Conservation (phyloP, 2,113 vertebrate genomes). For the Columba livia region DNA sequence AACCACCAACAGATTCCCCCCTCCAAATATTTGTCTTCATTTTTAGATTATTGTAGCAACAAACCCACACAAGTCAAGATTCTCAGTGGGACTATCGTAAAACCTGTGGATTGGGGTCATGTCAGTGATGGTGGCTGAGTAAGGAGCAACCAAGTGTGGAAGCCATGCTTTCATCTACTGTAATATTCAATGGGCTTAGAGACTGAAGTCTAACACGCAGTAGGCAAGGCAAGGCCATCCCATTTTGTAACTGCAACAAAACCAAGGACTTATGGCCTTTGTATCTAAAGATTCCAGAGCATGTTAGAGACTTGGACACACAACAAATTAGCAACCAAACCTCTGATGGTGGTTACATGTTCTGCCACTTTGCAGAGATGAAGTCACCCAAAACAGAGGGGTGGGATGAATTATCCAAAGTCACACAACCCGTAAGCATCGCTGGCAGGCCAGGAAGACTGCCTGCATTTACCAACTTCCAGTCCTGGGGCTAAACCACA, state of each 20-base stretch:
- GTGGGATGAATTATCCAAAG: background rate
- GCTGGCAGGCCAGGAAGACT: background rate
- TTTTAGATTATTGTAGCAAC: background rate
- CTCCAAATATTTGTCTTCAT: background rate
- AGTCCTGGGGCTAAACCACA: conserved; percentile 32
- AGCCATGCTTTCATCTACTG: background rate
- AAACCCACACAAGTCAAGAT: background rate
- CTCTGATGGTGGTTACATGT: background rate
- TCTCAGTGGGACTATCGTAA: background rate
- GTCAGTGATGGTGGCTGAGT: background rate
- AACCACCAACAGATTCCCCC: background rate
- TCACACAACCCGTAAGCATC: background rate
- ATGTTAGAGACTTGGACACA: background rate
- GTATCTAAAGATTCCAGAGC: background rate
- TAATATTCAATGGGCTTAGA: background rate
- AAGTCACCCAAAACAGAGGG: background rate
- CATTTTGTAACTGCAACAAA: background rate
- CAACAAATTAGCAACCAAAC: background rate
- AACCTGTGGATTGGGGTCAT: background rate
- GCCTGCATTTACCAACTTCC: background rate
- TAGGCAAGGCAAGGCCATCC: background rate
- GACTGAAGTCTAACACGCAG: background rate
- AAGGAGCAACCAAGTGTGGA: background rate
- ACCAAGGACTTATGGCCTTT: background rate
- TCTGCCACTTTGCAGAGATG: background rate